phyloP scores from a whole-genome alignment of 2,113 vertebrate genomes.

The Dissostichus mawsoni region DNA sequence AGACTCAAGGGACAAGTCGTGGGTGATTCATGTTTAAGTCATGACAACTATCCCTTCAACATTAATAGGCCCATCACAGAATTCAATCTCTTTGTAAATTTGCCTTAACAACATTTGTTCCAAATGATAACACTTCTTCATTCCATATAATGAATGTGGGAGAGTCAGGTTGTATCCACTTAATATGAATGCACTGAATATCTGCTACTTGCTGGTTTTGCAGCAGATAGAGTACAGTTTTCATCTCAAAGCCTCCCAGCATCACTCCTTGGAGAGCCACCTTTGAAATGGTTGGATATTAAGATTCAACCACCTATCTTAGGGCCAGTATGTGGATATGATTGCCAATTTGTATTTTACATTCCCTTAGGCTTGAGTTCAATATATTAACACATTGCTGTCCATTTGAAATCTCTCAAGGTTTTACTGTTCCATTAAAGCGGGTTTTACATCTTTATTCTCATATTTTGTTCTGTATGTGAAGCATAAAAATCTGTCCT shows the following conservation, averaged over 20 bases:
- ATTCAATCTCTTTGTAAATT: conserved; percentile 28
- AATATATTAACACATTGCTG: conserved; percentile 6
- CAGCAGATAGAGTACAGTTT: conserved; percentile 23
- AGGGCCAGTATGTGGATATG: conserved; percentile 16
- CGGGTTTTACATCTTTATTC: not conserved
- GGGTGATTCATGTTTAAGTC: not conserved
- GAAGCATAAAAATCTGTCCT: conserved; percentile 10
- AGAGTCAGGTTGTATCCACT: conserved; percentile 21
- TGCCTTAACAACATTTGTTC: conserved; percentile 35
- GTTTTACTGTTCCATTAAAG: not conserved
- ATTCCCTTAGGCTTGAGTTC: conserved; percentile 14
- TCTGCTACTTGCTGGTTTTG: conserved; percentile 7
- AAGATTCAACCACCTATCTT: conserved; percentile 33
- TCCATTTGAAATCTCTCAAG: not conserved
- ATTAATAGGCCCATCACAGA: conserved; percentile 1
- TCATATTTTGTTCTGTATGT: not conserved
- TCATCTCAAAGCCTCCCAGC: conserved; percentile 1
- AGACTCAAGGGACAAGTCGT: not conserved
- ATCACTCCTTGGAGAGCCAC: conserved; percentile 19
- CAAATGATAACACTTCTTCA: conserved; percentile 9
- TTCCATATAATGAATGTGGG: conserved; percentile 20
- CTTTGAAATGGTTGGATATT: conserved; percentile 41
- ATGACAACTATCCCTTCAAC: not conserved
- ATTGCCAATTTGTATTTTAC: conserved; percentile 29
- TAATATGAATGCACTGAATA: conserved; percentile 12